Evolutionary conservation across 2,797 vertebrate genomes (phyloP).

Genomic region (Sebastes oblongus): DNA sequence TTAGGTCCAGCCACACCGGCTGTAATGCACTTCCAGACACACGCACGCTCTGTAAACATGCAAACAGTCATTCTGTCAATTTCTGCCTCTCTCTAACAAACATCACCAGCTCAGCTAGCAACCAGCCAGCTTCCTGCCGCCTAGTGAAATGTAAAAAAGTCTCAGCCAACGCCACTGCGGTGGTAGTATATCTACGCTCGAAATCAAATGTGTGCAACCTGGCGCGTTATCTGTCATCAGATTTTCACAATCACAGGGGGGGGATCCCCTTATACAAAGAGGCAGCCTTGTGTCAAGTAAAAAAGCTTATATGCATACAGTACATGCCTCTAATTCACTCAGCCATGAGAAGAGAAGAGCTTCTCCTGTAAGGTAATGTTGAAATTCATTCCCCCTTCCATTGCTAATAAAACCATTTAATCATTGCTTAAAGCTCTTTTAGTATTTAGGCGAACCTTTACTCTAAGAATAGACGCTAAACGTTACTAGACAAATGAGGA

Average conservation of each 20-base stretch:
- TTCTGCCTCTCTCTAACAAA: constrained; percentile 5
- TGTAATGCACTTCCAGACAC: constrained; percentile 27
- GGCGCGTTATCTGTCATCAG: constrained; percentile 22
- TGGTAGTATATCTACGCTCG: neutral
- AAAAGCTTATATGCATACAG: neutral
- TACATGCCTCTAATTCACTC: constrained; percentile 37
- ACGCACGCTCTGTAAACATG: constrained; percentile 20
- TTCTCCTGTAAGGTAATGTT: constrained; percentile 4
- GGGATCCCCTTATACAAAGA: constrained; percentile 36
- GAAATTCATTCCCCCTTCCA: neutral
- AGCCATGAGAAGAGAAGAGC: constrained; percentile 17
- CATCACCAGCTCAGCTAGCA: neutral
- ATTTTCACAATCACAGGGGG: constrained; percentile 24
- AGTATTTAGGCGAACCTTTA: neutral
- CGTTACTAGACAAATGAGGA: constrained; percentile 31
- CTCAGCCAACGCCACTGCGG: neutral
- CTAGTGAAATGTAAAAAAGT: constrained; percentile 4
- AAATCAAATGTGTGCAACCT: constrained; percentile 18
- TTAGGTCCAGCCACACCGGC: constrained; percentile 39
- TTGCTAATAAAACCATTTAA: neutral
- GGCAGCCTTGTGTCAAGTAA: constrained; percentile 31
- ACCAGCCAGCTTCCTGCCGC: constrained; percentile 10
- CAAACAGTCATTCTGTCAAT: constrained; percentile 26
- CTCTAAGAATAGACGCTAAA: neutral
- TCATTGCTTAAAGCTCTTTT: neutral